A percentile compares a stretch with the other conserved stretches of the same genome.
Conservation (phyloP, 2,113 vertebrate genomes). For the Phylloscopus trochilus region DNA sequence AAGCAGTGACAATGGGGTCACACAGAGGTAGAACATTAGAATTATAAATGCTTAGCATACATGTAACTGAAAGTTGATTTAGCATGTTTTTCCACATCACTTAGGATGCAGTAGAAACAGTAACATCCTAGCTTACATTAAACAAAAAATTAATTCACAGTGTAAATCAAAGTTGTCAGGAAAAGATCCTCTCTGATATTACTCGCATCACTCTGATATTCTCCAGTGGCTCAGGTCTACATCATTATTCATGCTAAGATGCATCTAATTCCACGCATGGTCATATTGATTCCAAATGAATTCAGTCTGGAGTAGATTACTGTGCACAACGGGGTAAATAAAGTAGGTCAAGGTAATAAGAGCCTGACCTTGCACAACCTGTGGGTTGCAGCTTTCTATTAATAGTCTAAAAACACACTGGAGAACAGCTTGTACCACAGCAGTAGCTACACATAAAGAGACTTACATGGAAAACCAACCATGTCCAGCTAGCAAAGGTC, state of each 20-base stretch:
- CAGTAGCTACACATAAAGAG: not conserved
- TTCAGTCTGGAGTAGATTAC: not conserved
- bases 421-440: not conserved
- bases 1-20: not conserved
- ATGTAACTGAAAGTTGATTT: not conserved
- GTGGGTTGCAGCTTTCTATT: not conserved
- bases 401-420: not conserved
- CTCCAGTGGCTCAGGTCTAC: not conserved
- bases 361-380: not conserved
- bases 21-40: not conserved
- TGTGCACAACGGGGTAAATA: not conserved
- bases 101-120: not conserved
- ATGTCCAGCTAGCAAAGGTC: not conserved
- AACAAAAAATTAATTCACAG: not conserved
- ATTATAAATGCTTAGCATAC: not conserved
- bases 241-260: not conserved
- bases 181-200: not conserved
- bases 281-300: not conserved
- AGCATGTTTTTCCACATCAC: not conserved
- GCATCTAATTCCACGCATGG: not conserved
- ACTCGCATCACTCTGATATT: not conserved
- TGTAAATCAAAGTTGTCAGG: not conserved
- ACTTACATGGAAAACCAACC: not conserved
- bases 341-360: slow-evolving; percentile 3
- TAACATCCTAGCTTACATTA: not conserved